These are phyloP conservation scores for Lontra canadensis DNA, from an alignment of 2,113 vertebrate genomes.

Conservation along the genomic window DNA sequence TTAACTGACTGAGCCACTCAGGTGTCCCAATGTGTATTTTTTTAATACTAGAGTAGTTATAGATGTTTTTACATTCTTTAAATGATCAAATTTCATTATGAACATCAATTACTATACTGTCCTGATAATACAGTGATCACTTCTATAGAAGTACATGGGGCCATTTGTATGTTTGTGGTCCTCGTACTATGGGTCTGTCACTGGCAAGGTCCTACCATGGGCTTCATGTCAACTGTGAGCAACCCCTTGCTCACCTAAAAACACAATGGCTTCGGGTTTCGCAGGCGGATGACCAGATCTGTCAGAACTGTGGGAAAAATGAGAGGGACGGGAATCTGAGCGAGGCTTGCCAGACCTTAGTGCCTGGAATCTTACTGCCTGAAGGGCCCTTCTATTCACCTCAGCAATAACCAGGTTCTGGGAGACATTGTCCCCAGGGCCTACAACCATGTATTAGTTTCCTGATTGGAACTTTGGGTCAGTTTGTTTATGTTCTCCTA, in stretches of 20 bases:
- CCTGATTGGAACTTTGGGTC: neutral
- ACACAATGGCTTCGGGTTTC: neutral
- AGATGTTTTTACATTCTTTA: neutral
- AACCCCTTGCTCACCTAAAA: neutral
- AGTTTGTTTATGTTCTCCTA: neutral
- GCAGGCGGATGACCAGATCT: neutral
- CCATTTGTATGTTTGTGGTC: neutral
- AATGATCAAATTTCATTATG: neutral
- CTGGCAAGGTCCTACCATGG: neutral
- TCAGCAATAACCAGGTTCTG: neutral
- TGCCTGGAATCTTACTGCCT: neutral
- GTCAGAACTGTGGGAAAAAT: neutral
- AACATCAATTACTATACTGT: neutral
- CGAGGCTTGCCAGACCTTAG: neutral
- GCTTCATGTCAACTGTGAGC: neutral
- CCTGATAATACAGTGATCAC: neutral
- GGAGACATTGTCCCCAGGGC: neutral
- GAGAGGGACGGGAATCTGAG: neutral
- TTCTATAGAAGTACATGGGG: too few species aligned
- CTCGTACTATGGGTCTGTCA: too few species aligned
- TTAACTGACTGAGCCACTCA: neutral
- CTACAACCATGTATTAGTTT: conserved; percentile 3
- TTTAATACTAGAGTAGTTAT: neutral
- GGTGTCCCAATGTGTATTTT: neutral
- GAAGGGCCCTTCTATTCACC: neutral